Percentiles rank a stretch among this genome's conserved stretches.
Conservation (phyloP, 2,797 vertebrate species). For the Leuciscus waleckii region DNA sequence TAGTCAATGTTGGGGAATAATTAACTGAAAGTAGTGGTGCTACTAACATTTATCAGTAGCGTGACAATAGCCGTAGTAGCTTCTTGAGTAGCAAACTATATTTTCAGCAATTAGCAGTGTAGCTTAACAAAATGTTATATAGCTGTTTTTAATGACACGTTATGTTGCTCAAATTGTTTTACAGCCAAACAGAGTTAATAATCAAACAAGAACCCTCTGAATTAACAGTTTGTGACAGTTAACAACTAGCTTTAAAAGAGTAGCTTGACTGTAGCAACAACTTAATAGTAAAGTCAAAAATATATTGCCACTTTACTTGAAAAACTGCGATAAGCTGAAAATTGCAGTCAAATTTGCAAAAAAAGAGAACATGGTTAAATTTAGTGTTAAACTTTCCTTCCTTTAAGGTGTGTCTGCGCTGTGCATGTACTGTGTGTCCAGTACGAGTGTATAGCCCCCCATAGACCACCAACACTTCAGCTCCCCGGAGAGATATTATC, state of each 20-base stretch:
- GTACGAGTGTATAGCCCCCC: background rate
- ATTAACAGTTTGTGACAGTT: background rate
- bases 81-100: background rate
- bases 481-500: conserved; percentile 50
- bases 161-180: background rate
- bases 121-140: background rate
- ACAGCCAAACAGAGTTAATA: background rate
- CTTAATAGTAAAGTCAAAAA: background rate
- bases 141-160: background rate
- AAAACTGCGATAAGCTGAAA: conserved; percentile 34
- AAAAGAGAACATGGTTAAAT: conserved; percentile 21
- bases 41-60: conserved; percentile 16
- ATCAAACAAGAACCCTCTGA: background rate
- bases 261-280: background rate
- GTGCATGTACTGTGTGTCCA: background rate
- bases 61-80: background rate
- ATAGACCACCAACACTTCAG: conserved; percentile 31
- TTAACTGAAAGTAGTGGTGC: conserved; percentile 23
- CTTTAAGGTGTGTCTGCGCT: background rate
- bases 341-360: conserved; percentile 36
- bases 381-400: conserved; percentile 1
- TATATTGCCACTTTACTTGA: background rate
- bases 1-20: conserved; percentile 24
- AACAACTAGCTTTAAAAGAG: background rate
- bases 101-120: background rate